Percentiles rank a stretch among this genome's conserved stretches.
These are phyloP conservation scores for Euphydryas editha DNA, from an alignment of 2,888 invertebrate species.

Conservation along the genomic window DNA sequence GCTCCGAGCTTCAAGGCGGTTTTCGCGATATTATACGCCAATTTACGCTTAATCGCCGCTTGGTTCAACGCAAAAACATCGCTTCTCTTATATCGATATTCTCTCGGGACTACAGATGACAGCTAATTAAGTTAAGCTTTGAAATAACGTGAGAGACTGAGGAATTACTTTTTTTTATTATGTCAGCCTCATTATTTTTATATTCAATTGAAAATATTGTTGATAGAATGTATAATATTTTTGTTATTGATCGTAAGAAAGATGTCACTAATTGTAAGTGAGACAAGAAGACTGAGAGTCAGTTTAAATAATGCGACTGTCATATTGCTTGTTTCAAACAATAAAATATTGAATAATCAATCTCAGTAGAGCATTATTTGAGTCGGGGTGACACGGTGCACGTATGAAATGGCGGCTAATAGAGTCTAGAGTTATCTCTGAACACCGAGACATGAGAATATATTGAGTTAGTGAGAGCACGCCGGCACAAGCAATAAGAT, in stretches of 20 bases:
- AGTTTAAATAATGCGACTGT: slow-evolving; percentile 2
- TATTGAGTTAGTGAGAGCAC: slow-evolving; percentile 12
- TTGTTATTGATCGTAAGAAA: neutral
- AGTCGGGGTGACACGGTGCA: slow-evolving; percentile 43
- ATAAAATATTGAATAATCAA: slow-evolving; percentile 30
- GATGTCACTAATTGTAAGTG: neutral
- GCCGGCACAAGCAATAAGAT: slow-evolving; percentile 18
- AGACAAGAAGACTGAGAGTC: neutral
- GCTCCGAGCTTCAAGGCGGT: slow-evolving; percentile 27
- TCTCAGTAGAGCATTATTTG: slow-evolving; percentile 33
- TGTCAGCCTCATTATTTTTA: neutral
- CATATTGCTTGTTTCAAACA: slow-evolving; percentile 10
- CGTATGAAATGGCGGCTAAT: slow-evolving; percentile 52
- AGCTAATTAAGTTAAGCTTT: slow-evolving; percentile 33
- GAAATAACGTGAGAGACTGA: slow-evolving; percentile 22
- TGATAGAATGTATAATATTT: neutral
- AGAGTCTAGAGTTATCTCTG: slow-evolving; percentile 28
- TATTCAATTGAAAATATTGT: neutral
- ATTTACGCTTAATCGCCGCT: slow-evolving; percentile 33
- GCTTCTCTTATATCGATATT: slow-evolving; percentile 29
- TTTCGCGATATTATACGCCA: slow-evolving; percentile 37
- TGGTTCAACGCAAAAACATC: slow-evolving; percentile 30
- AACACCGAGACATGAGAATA: slow-evolving; percentile 24
- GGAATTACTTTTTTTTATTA: slow-evolving; percentile 9
- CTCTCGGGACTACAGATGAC: slow-evolving; percentile 24